Percentiles rank a stretch among this genome's conserved stretches.
These are phyloP conservation scores for Drosophila planitibia DNA, from an alignment of 2,888 invertebrate species.

Conservation along the genomic window DNA sequence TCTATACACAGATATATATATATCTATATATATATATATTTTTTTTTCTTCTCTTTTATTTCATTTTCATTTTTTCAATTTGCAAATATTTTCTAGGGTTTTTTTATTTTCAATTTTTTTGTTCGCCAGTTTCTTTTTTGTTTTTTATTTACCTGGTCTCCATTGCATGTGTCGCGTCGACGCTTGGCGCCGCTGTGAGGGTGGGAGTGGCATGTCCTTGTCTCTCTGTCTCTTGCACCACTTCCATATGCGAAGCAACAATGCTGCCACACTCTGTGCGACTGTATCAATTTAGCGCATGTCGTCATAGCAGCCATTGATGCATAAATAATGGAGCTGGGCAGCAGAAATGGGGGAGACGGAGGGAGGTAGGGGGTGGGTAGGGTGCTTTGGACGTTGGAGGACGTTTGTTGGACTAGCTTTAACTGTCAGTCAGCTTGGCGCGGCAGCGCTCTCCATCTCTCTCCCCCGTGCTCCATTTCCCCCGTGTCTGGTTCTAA, in stretches of 20 bases:
- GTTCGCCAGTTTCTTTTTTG: conserved; percentile 4
- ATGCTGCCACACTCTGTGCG: conserved; percentile 34
- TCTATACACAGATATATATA: not conserved
- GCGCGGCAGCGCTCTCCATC: conserved; percentile 32
- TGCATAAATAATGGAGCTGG: conserved; percentile 80
- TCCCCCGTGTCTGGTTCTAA: conserved; percentile 51
- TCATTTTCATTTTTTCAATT: conserved; percentile 50
- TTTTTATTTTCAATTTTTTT: conserved; percentile 16
- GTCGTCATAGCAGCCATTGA: conserved; percentile 82
- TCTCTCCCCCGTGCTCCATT: conserved; percentile 2
- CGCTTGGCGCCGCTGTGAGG: conserved; percentile 68
- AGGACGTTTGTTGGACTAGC: conserved; percentile 65
- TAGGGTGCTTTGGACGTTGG: conserved; percentile 1
- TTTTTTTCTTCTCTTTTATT: conserved; percentile 35
- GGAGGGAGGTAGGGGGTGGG: not conserved
- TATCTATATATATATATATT: not conserved
- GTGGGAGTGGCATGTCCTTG: conserved; percentile 47
- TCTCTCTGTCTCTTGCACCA: conserved; percentile 35
- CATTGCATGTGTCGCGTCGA: conserved; percentile 68
- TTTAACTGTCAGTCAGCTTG: conserved; percentile 76
- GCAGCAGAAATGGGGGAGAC: conserved; percentile 7
- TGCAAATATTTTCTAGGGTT: conserved; percentile 45
- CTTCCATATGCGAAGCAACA: conserved; percentile 16
- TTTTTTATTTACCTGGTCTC: conserved; percentile 64
- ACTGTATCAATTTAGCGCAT: conserved; percentile 81